Evolutionary conservation across 2,113 vertebrate species (phyloP), one percentile per base, ranked within the genome.

Genomic region (Cygnus buccinator): DNA sequence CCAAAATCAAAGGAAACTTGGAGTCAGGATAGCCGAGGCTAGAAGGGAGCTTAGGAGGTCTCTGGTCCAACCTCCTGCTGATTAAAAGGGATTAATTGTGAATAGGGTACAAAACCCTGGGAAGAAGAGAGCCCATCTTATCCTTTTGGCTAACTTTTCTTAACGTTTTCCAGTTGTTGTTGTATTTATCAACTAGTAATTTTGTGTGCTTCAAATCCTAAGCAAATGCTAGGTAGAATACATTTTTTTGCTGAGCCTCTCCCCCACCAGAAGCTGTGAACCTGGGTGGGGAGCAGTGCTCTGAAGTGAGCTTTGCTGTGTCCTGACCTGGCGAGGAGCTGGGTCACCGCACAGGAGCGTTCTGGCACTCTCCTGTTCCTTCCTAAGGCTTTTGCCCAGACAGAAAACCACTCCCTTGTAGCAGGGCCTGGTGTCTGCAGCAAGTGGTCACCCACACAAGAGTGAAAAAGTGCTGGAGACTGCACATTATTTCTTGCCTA

Each of bases 351-450:
- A 23, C 26, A 44, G 28, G 83, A 41, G 18, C 31, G 28, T 67
- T 74, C 50, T 84, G 54, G 43, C 48, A 76, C 62, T 13, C 6
- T 58, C 31, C 55, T 20, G 48, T 44, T 21, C 21, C 55, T 43
- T n/a, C n/a, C 73, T 17, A 33, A 46, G 33, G 35, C 20, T 52
- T 15, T 9, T n/a, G 4, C 20, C 20, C 7, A 8, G 7, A 3
- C 22, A 39, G 39, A 70, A 79, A 72, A 39, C 12, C 11, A 46
- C 14, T 76, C 54, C 75, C 18, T 33, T 58, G 12, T 0, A 0
- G 17, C 55, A 75, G 33, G 29, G 18, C 11, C 31, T 18, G 0
- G 0, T 2, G 1, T 20, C 67, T 73, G 48, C 79, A 72, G 41
- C 44, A 67, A 9, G 23, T 26, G 43, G 16, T 48, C 10, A 3